phyloP scores from a whole-genome alignment of 2,797 vertebrate genomes.

The Diglossa cyanea region DNA sequence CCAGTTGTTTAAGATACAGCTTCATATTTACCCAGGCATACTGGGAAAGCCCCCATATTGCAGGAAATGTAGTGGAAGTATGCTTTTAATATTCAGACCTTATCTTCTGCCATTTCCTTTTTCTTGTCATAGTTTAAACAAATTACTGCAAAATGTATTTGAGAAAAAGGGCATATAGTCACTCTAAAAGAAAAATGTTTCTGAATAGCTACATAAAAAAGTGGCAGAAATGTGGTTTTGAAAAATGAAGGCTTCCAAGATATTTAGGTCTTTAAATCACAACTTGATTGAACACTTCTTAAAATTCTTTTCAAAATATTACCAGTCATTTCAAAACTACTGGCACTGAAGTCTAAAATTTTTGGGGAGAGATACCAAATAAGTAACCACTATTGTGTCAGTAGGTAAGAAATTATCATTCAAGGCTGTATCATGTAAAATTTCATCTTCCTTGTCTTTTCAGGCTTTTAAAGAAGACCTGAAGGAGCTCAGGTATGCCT shows the following conservation, averaged over 20 bases:
- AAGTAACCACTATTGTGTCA: neutral
- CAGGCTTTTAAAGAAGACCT: conserved; percentile 88
- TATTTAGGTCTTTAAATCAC: neutral
- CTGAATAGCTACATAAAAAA: neutral
- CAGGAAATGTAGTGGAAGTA: neutral
- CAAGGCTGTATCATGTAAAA: neutral
- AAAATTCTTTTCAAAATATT: neutral
- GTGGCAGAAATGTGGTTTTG: neutral
- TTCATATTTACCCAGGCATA: neutral
- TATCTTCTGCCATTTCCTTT: neutral
- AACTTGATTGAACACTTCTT: neutral
- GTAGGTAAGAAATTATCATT: neutral
- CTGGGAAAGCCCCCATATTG: neutral
- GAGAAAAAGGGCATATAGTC: neutral
- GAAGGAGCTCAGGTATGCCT: conserved; percentile 80
- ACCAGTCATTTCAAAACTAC: neutral
- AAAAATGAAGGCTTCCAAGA: neutral
- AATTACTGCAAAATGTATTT: neutral
- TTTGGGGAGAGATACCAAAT: neutral
- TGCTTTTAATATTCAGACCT: neutral
- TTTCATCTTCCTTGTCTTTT: conserved; percentile 7
- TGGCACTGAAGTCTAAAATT: neutral
- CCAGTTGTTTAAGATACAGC: neutral
- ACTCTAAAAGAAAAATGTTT: neutral
- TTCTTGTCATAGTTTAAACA: neutral